Conservation (phyloP, 2,797 vertebrate genomes). For the Rhynchotus rufescens region DNA sequence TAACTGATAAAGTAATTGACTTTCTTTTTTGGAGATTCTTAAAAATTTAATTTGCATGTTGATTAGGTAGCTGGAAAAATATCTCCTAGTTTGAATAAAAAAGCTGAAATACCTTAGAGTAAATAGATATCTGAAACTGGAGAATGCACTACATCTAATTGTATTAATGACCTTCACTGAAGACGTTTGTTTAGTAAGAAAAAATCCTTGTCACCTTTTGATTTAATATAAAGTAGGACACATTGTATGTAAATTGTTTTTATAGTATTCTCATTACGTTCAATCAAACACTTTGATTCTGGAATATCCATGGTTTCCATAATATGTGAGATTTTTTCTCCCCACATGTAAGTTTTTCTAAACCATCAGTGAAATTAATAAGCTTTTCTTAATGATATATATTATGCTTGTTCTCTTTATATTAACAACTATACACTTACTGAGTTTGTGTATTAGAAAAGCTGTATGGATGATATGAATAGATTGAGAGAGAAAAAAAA, state of each 20-base stretch:
- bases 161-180: conserved; percentile 68
- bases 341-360: no score
- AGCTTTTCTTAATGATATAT: background rate
- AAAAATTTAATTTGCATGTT: conserved; percentile 71
- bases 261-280: conserved; percentile 20
- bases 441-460: background rate
- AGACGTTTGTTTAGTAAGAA: conserved; percentile 66
- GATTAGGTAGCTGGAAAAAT: conserved; percentile 59
- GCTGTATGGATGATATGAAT: background rate
- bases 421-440: background rate
- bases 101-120: conserved; percentile 54
- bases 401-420: background rate
- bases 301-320: background rate
- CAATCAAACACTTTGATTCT: conserved; percentile 17
- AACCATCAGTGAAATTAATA: background rate
- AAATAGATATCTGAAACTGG: conserved; percentile 58
- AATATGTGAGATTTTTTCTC: background rate
- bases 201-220: conserved; percentile 55
- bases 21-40: conserved; percentile 27
- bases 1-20: conserved; percentile 58
- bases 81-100: conserved; percentile 59
- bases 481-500: background rate
- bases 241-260: conserved; percentile 30
- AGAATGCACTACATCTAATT: conserved; percentile 56
- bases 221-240: conserved; percentile 51